Evolutionary conservation across 2,888 invertebrate genomes (phyloP).

Genomic region (Criorhina ranunculi): DNA sequence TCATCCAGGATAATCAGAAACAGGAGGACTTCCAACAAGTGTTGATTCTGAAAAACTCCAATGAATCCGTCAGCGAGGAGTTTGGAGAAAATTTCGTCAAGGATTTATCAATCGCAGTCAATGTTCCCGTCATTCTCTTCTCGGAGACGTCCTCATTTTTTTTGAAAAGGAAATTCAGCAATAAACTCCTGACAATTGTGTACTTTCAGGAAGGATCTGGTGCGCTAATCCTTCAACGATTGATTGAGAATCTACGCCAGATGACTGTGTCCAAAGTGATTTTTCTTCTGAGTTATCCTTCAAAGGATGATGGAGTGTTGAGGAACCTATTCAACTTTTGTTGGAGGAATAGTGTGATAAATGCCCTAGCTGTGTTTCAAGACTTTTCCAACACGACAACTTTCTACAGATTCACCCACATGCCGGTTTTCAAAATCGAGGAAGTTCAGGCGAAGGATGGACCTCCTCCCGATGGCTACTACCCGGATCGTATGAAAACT

Average conservation of each 20-base stretch:
- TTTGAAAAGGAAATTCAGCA: slow-evolving; percentile 76
- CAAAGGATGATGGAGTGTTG: slow-evolving; percentile 25
- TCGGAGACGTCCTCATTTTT: slow-evolving; percentile 78
- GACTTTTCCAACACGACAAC: slow-evolving; percentile 77
- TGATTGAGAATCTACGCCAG: slow-evolving; percentile 78
- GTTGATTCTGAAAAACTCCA: slow-evolving; percentile 24
- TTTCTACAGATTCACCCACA: slow-evolving; percentile 79
- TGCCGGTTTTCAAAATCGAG: slow-evolving; percentile 79
- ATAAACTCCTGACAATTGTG: slow-evolving; percentile 78
- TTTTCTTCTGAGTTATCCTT: slow-evolving; percentile 76
- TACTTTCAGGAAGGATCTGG: slow-evolving; percentile 75
- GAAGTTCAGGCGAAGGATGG: background rate
- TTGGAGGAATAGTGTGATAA: slow-evolving; percentile 79
- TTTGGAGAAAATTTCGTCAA: slow-evolving; percentile 34
- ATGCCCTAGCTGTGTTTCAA: slow-evolving; percentile 79
- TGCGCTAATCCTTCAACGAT: slow-evolving; percentile 73
- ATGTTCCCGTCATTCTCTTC: slow-evolving; percentile 78
- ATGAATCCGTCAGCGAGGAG: background rate
- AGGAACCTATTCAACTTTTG: slow-evolving; percentile 78
- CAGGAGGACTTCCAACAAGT: slow-evolving; percentile 25
- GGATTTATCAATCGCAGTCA: slow-evolving; percentile 39
- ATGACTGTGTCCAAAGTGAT: slow-evolving; percentile 79
- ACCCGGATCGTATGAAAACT: slow-evolving; percentile 78
- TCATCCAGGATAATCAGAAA: slow-evolving; percentile 26
- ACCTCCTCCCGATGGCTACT: slow-evolving; percentile 43